Conservation (phyloP, 1,140 invertebrate species). For the Anoplophora glabripennis region DNA sequence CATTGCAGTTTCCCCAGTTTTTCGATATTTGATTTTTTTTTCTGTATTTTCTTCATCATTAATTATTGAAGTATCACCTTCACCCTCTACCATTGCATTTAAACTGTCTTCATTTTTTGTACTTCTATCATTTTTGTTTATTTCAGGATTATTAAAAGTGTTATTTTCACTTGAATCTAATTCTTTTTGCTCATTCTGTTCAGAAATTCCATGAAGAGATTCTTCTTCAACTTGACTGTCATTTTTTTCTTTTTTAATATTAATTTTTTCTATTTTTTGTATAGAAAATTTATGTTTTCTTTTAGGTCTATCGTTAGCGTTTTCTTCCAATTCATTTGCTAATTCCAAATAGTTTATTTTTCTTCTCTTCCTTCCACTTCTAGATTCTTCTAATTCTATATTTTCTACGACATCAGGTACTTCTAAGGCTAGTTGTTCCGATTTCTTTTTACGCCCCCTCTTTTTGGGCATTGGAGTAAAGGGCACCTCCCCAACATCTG, state of each 20-base stretch:
- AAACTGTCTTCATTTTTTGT: not conserved
- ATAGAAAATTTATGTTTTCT: too few species aligned
- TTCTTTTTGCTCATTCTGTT: not conserved
- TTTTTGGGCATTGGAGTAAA: not conserved
- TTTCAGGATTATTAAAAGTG: not conserved
- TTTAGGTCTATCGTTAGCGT: not conserved
- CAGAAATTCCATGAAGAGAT: not conserved
- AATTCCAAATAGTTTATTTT: constrained; percentile 23
- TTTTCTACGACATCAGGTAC: not conserved
- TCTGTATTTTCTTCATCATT: not conserved
- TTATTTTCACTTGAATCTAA: not conserved
- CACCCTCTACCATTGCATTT: not conserved
- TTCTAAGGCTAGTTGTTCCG: not conserved
- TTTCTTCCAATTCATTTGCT: constrained; percentile 3
- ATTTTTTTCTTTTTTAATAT: not conserved
- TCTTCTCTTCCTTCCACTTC: constrained; percentile 16
- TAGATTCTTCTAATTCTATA: not conserved
- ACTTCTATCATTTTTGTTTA: not conserved
- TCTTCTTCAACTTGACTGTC: not conserved
- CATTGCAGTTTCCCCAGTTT: constrained; percentile 16
- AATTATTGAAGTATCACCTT: not conserved
- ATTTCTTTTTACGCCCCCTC: not conserved
- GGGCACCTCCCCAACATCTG: not conserved
- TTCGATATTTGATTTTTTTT: constrained; percentile 14
- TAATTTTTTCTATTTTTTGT: too few species aligned